Percentiles rank a stretch among this genome's conserved stretches.
Conservation (phyloP, 2,888 invertebrate species). For the Torymus tubicola region DNA sequence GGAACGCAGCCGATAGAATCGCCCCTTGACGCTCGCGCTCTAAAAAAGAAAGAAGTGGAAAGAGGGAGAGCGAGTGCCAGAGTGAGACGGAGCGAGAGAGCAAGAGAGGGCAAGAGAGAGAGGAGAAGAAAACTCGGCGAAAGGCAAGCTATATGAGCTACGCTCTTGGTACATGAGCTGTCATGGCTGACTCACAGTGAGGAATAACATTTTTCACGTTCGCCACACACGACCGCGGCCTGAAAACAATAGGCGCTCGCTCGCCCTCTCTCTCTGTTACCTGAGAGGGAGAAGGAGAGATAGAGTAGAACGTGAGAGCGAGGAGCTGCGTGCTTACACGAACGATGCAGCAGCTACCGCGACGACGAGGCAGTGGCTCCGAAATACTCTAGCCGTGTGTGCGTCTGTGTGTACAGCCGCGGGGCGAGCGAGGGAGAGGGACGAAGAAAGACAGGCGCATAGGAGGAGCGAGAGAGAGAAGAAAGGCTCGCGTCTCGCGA, state of each 20-base stretch:
- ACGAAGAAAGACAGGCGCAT: too few species aligned
- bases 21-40: conserved; percentile 20
- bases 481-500: too few species aligned
- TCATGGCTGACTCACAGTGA: conserved; percentile 73
- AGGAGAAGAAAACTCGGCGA: conserved; percentile 50
- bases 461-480: too few species aligned
- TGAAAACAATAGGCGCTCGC: conserved; percentile 45
- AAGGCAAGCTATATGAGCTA: conserved; percentile 29
- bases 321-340: conserved; percentile 1
- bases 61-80: neutral
- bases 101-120: conserved; percentile 11
- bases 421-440: too few species aligned
- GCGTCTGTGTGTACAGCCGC: too few species aligned
- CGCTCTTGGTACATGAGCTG: conserved; percentile 60
- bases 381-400: neutral
- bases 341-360: conserved; percentile 26
- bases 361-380: conserved; percentile 3
- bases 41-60: conserved; percentile 19
- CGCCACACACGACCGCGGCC: conserved; percentile 14
- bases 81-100: neutral
- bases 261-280: neutral
- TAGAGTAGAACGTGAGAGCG: conserved; percentile 5
- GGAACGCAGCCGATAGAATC: conserved; percentile 11
- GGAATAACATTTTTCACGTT: conserved; percentile 47
- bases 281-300: conserved; percentile 64